A percentile compares a stretch with the other conserved stretches of the same genome.
Conservation (phyloP, 2,113 vertebrate genomes). For the Eonycteris spelaea region DNA sequence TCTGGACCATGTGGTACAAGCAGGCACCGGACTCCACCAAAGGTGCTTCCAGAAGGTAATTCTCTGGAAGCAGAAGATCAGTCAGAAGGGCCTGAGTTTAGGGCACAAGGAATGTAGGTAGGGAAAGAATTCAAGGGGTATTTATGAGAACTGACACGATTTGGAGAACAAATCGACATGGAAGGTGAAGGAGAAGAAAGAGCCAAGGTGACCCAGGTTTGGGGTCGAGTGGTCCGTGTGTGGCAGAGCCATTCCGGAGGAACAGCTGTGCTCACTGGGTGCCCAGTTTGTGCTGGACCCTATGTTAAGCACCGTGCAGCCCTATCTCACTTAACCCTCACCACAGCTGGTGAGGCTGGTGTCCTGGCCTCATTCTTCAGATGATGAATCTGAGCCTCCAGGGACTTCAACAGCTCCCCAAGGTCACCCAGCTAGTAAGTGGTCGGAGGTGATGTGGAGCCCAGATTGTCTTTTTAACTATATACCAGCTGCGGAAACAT, state of each 20-base stretch:
- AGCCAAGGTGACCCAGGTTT: not conserved
- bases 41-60: not conserved
- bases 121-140: not conserved
- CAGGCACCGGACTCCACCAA: not conserved
- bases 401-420: not conserved
- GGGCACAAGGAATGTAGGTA: not conserved
- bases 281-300: not conserved
- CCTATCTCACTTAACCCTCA: not conserved
- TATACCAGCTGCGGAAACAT: not conserved
- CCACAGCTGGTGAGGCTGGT: not conserved
- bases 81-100: not conserved
- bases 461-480: not conserved
- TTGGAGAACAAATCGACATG: not conserved
- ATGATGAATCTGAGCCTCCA: not conserved
- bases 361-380: not conserved
- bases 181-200: not conserved
- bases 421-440: not conserved
- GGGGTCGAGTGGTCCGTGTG: not conserved
- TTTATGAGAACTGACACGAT: not conserved
- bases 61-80: not conserved
- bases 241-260: rapidly evolving
- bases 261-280: rapidly evolving
- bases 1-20: not conserved
- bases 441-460: not conserved
- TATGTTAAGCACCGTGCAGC: no score